phyloP scores from a whole-genome alignment of 2,113 vertebrate genomes.

The Tragelaphus scriptus region DNA sequence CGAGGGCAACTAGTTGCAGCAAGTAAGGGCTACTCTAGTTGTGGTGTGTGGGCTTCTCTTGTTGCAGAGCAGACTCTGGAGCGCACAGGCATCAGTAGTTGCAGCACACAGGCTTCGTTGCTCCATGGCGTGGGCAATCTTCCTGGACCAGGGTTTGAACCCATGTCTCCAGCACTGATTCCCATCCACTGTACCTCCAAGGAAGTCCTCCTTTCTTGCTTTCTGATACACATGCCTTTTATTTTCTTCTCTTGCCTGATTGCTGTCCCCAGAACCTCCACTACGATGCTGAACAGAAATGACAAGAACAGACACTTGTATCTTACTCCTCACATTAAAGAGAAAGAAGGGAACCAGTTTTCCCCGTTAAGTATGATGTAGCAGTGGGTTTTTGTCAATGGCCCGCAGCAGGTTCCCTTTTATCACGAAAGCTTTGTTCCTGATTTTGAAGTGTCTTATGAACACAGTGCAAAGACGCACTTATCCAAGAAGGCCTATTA shows the following conservation, averaged over 20 bases:
- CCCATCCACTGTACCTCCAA: neutral
- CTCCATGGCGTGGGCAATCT: rapidly evolving
- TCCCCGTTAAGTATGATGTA: neutral
- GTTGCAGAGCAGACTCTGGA: neutral
- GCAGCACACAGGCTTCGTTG: neutral
- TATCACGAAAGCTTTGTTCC: neutral
- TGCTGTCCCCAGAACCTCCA: neutral
- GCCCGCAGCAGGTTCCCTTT: neutral
- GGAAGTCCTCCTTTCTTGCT: neutral
- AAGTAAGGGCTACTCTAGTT: rapidly evolving
- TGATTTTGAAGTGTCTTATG: neutral
- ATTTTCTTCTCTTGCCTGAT: neutral
- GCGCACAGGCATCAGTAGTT: rapidly evolving
- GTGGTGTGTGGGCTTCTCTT: neutral
- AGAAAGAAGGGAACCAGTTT: neutral
- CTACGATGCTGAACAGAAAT: neutral
- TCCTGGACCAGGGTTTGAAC: neutral
- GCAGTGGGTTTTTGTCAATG: neutral
- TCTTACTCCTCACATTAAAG: neutral
- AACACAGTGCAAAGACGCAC: neutral
- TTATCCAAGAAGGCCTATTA: neutral
- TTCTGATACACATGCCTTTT: neutral
- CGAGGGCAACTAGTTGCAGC: neutral
- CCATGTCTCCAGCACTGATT: neutral
- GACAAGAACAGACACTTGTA: neutral